These are phyloP conservation scores for Cynopterus sphinx DNA, from an alignment of 2,797 vertebrate genomes.

Conservation along the genomic window DNA sequence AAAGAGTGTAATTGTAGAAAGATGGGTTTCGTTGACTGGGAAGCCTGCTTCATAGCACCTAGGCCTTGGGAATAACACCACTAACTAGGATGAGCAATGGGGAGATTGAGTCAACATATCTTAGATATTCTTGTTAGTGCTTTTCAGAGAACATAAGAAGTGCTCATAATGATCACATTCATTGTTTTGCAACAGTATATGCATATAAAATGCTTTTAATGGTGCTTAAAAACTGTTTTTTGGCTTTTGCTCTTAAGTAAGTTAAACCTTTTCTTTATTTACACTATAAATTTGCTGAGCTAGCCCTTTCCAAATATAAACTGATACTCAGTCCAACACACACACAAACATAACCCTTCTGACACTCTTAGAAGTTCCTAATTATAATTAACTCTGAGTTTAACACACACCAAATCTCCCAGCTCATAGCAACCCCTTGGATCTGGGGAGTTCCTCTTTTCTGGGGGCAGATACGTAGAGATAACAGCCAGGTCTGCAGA, in stretches of 20 bases:
- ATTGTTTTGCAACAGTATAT: slow-evolving; percentile 57
- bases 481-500: not conserved
- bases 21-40: not conserved
- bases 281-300: slow-evolving; percentile 52
- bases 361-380: not conserved
- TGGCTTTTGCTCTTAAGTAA: slow-evolving; percentile 67
- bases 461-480: not conserved
- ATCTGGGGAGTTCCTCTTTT: not conserved
- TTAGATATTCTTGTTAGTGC: not conserved
- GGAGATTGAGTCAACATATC: not conserved
- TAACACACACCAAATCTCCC: not conserved
- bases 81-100: not conserved
- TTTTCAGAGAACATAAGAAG: slow-evolving; percentile 19
- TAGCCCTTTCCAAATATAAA: slow-evolving; percentile 32
- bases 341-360: not conserved
- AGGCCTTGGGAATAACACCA: not conserved
- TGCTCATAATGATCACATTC: slow-evolving; percentile 29
- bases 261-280: slow-evolving; percentile 65
- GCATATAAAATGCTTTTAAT: slow-evolving; percentile 68
- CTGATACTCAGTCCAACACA: not conserved
- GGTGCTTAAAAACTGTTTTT: slow-evolving; percentile 53
- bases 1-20: not conserved
- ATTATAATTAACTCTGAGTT: slow-evolving; percentile 41
- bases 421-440: not conserved
- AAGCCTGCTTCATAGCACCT: not conserved